Evolutionary conservation across 2,797 vertebrate genomes (phyloP), one percentile per base, ranked within the genome.

Genomic region (Rhadinocentrus ornatus): DNA sequence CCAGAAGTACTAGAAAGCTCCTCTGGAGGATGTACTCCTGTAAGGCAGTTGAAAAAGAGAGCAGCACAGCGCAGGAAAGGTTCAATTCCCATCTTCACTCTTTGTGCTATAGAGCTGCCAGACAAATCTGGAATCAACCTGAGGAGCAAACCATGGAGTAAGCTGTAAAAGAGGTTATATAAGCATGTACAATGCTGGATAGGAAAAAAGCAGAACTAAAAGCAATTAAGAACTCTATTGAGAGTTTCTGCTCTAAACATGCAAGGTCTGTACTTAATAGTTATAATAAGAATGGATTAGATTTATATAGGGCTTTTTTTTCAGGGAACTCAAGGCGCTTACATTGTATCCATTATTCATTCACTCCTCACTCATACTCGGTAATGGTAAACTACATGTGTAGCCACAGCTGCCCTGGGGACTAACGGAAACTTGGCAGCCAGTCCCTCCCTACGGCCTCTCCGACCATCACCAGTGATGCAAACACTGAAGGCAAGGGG

Each of bases 11-110:
- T 90, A 22, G 73, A 94, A 54, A 99, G 94, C 37, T 97, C 96
- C 86, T 97, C 96, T 31, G 98, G 97, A 61, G 97, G 96, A 76
- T 94, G 93, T 20, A 99, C 94, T 90, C 96, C 96, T 76, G 97
- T 95, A 85, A 99, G 95, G 90, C 96, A 97, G 88, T 94, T 95
- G 88, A 99, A 99, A 90, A 99, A 98, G 32, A 99, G 89, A 67
- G 96, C 95, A 74, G 97, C 93, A 75, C 95, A 96, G 75, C 97
- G 96, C 85, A 99, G 95, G 85, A 97, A 99, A 50, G 98, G 95
- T 72, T 91, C 86, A 44, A 98, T 94, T 75, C 97, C 98, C 77
- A 83, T 94, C 88, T 93, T 97, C 82, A 99, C 92, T 26, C 90
- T 86, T 48, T 95, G 93, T 90, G 95, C 96, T 75, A 97, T 83